Evolutionary conservation across 2,888 invertebrate species (phyloP), one percentile per base, ranked within the genome.

Genomic region (Cosmopolites sordidus): DNA sequence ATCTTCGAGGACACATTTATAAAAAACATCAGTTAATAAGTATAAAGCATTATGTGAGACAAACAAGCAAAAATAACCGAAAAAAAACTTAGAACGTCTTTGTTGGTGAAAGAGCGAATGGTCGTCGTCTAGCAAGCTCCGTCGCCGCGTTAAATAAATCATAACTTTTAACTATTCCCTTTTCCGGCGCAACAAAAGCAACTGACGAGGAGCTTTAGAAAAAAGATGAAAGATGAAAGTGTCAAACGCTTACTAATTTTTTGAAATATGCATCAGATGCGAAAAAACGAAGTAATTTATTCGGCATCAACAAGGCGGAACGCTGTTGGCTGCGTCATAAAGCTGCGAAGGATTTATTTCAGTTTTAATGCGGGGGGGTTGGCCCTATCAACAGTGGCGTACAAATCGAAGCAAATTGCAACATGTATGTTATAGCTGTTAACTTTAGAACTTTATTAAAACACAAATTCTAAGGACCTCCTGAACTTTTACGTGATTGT

Each of bases 221-320:
- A 40, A 40, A 41, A 42, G 16, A 48, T 22, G 38, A 52, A 47
- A 37, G 39, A 48, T 48, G 53, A 45, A 48, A 54, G 53, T 54
- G 53, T 54, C 53, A 54, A 54, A 54, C 53, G 53, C 53, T 54
- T 37, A 41, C 53, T 54, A 54, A 54, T 54, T 54, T 49, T 54
- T 54, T 54, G 53, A 54, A 54, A 48, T 54, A 54, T 48, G 53
- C 44, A 54, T 48, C 48, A 39, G 45, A 54, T 48, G 53, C 53
- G 48, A 53, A 54, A 54, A 54, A 54, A 48, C 48, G 44, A 41
- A 54, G 37, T 54, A 54, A 54, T 54, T 54, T 54, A 54, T 54
- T 48, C 53, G 48, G 45, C 53, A 54, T 54, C 53, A 54, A 54
- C 53, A 43, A 54, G 53, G 38, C 53, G 48, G 44, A 48, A 54